Base-by-base conservation (phyloP, 1,140 invertebrate genomes). In the Tetragnatha versicolor region DNA sequence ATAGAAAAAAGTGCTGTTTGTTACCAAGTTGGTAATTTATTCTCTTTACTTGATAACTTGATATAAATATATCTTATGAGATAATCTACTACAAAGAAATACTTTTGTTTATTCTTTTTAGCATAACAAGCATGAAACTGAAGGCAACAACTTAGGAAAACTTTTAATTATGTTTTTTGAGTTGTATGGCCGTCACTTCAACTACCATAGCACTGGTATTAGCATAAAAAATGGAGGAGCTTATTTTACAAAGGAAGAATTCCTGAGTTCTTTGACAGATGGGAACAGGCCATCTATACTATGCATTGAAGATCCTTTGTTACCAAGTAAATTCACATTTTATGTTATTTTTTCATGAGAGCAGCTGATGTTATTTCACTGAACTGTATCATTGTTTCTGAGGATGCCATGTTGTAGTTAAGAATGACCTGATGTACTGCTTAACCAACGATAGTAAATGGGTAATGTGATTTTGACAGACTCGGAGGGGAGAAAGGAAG, bases 261-360 rank as follows among this genome's bases (percentile, higher is more conserved):
- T 92, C 85, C 92, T 95, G 85, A 91, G 91, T 84, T 93, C 95
- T 80, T 95, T 98, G 94, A 91, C 94, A 81, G 95, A 96, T 87
- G 95, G 95, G 2, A 93, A 97, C 86, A 88, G 95, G 68, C 94
- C 96, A 7, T 96, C 95, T 55, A 87, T 98, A 81, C 87, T 99
- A 33, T 98, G 96, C 85, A 98, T 99, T 82, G 96, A 98, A 89
- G 97, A 99, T 89, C 97, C 97, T n/a, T 88, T 99, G 22, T 94
- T 93, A 80, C 91, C 93, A 17, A 93, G 93, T 84, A 81, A 65
- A n/a, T n/a, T n/a, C n/a, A n/a, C n/a, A n/a, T n/a, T n/a, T n/a
- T n/a, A n/a, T n/a, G n/a, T n/a, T n/a, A n/a, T n/a, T n/a, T n/a
- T n/a, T n/a, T n/a, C n/a, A n/a, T n/a, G n/a, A n/a, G n/a, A n/a